phyloP scores from a whole-genome alignment of 2,888 invertebrate species.

The Troides oblongomaculatus region DNA sequence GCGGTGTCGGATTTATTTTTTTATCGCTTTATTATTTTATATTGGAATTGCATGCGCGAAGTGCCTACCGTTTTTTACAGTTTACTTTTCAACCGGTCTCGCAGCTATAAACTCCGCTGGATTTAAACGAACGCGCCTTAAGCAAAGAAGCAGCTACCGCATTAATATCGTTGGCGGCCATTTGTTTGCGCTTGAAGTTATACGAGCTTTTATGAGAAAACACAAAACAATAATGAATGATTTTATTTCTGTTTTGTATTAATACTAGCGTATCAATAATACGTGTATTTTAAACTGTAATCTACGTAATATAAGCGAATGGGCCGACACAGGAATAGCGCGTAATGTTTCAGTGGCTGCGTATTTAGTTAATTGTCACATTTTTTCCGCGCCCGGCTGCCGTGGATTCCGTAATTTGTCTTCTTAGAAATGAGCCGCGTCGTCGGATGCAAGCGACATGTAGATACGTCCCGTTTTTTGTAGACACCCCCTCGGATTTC shows the following conservation, averaged over 20 bases:
- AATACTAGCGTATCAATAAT: conserved; percentile 15
- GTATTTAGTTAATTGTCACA: conserved; percentile 74
- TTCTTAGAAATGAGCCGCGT: conserved; percentile 79
- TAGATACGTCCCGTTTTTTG: conserved; percentile 62
- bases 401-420: conserved; percentile 77
- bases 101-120: conserved; percentile 60
- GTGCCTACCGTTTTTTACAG: conserved; percentile 66
- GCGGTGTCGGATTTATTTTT: conserved; percentile 56
- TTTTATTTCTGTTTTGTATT: conserved; percentile 41
- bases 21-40: conserved; percentile 69
- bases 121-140: conserved; percentile 59
- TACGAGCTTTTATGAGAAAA: conserved; percentile 42
- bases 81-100: conserved; percentile 65
- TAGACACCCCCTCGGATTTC: conserved; percentile 66
- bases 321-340: conserved; percentile 67
- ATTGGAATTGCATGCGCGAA: conserved; percentile 65
- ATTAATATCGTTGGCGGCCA: conserved; percentile 61
- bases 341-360: conserved; percentile 61
- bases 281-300: conserved; percentile 49
- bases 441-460: conserved; percentile 76
- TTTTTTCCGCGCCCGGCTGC: conserved; percentile 72
- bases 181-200: conserved; percentile 58
- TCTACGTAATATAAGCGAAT: conserved; percentile 68
- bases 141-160: conserved; percentile 54
- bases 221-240: conserved; percentile 1